A percentile compares a stretch with the other conserved stretches of the same genome.
These are phyloP conservation scores for Nezara viridula DNA, from an alignment of 2,888 invertebrate species.

Conservation along the genomic window DNA sequence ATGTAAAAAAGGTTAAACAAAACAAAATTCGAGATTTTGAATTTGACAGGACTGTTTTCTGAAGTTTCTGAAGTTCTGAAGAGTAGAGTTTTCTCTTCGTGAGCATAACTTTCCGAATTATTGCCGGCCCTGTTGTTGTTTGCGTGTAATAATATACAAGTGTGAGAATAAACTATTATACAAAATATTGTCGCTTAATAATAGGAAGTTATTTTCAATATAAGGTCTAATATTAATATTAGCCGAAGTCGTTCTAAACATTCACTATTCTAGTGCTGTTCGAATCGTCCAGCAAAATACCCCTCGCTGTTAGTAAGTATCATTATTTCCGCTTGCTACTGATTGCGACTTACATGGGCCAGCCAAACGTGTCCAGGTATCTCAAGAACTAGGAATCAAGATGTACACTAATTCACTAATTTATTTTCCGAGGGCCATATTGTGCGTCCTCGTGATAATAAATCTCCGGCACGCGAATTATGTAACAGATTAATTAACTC, in stretches of 20 bases:
- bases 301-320: background rate
- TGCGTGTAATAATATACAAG: too few species aligned
- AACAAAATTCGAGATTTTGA: too few species aligned
- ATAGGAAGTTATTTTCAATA: too few species aligned
- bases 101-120: too few species aligned
- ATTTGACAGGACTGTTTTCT: too few species aligned
- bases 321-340: background rate
- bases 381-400: background rate
- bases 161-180: too few species aligned
- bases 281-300: background rate
- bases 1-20: too few species aligned
- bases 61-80: too few species aligned
- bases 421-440: background rate
- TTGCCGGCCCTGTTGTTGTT: too few species aligned
- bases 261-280: background rate
- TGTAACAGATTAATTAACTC: background rate
- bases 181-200: too few species aligned
- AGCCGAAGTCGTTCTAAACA: background rate
- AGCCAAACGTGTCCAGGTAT: background rate
- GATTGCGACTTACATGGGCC: background rate
- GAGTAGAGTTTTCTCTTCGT: too few species aligned
- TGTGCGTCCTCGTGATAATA: background rate
- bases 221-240: too few species aligned
- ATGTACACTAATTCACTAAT: background rate
- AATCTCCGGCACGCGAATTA: background rate